Evolutionary conservation across 2,888 invertebrate genomes (phyloP), one percentile per base, ranked within the genome.

Genomic region (Entomobrya proxima): DNA sequence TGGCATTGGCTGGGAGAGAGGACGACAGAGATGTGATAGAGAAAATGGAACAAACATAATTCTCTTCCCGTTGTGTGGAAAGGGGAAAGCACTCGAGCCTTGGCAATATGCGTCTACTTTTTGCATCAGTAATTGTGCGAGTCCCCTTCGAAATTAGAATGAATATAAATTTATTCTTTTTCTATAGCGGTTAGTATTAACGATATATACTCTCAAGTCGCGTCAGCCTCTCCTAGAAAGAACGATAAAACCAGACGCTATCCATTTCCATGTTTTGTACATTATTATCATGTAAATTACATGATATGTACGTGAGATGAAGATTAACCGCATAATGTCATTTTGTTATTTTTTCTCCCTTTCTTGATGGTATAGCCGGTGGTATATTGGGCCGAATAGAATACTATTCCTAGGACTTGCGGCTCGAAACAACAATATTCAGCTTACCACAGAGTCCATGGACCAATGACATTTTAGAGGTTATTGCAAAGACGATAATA

Each of bases 261-360:
- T 30, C 35, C 15, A 24, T 27, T 13, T 55, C 4, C 11, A 55
- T 32, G 18, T 32, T 74, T 35, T 69, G 40, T 64, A 50, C 52
- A 81, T 61, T 81, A 72, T 75, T 82, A 75, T 83, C 76, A 83
- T 83, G 75, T 76, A 83, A 83, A 83, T 83, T 83, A 50, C 82
- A 35, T 75, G 79, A 79, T 52, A 67, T 47, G 84, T 77, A 77
- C 77, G 77, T 84, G 84, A 69, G 77, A 77, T 77, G 77, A 55
- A 52, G 69, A 77, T 84, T 44, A 77, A 69, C 84, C 84, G 35
- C 76, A 77, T 50, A 77, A 77, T 72, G 24, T n/a, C 72, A 50
- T 83, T 61, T 82, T 74, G n/a, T 47, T 58, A 21, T 72, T 79
- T 44, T 83, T 84, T 77, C 18, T 67, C 64, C 7, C 7, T 44